Evolutionary conservation across 2,797 vertebrate genomes (phyloP), one percentile per base, ranked within the genome.

Genomic region (Sebastes minor): DNA sequence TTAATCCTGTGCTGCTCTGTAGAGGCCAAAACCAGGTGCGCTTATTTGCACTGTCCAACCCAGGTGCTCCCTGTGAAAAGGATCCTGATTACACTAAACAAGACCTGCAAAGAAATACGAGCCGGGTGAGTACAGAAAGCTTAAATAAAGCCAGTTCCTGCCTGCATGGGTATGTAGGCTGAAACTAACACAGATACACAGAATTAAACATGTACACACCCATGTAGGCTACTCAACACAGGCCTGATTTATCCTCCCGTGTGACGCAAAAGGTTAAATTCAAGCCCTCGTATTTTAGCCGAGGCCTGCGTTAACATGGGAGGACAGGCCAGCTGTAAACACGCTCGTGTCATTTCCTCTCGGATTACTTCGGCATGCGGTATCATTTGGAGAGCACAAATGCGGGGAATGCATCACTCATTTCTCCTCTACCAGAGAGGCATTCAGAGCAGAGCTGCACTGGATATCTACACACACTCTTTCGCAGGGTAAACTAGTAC

Each of bases 281-380:
- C 42, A 59, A 69, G 49, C 33, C 65, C 56, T 80, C n/a, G 23
- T 81, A 70, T 84, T 81, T 89, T 80, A 81, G 63, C 65, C 0
- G 23, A 66, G 74, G 66, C 82, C 84, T 59, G 55, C 64, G 55
- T 86, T 81, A 82, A 90, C 85, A 86, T 28, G 57, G 73, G 79
- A 64, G 78, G 82, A 86, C 67, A 72, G 85, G 89, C 88, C 90
- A 88, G 91, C 89, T 92, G 92, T 93, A 93, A 94, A 94, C 91
- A 92, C 91, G 84, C 90, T 91, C 88, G 91, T 93, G 93, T 91
- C 88, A 94, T 93, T 95, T 94, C 94, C 93, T 95, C 92, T 93
- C 78, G 16, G 92, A 91, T 94, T 92, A 91, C 90, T 80, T 35
- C 60, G 92, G 91, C 90, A 90, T 89, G 89, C 52, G 60, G 88